Evolutionary conservation across 2,797 vertebrate species (phyloP).

Genomic region (Triplophysa yarkandensis): DNA sequence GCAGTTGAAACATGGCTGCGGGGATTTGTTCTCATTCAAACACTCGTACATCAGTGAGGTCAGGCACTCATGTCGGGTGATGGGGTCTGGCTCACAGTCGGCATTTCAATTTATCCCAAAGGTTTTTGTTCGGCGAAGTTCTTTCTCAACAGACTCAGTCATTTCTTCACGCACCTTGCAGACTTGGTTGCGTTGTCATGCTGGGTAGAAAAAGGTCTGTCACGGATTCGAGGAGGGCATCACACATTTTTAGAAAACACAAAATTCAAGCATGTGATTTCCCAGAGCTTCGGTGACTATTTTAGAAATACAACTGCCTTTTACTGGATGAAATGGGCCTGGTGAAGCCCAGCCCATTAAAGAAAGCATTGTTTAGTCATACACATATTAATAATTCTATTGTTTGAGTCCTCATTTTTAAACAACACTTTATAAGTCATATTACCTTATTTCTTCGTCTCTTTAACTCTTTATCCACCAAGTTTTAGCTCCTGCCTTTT

Average conservation of each 20-base stretch:
- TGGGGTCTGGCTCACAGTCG: neutral
- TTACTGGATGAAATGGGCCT: neutral
- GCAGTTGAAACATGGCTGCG: neutral
- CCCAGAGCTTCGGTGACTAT: neutral
- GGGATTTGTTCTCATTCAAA: constrained; percentile 1
- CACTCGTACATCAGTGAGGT: neutral
- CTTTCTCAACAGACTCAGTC: neutral
- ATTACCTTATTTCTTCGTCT: too few relatives aligned
- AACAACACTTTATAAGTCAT: too few relatives aligned
- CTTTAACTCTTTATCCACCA: too few relatives aligned
- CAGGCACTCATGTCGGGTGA: neutral
- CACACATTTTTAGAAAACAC: neutral
- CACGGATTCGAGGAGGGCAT: too few relatives aligned
- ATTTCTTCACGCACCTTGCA: neutral
- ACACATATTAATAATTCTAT: too few relatives aligned
- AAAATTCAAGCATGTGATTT: too few relatives aligned
- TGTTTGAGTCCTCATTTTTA: too few relatives aligned
- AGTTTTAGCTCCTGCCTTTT: too few relatives aligned
- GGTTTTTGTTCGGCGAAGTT: neutral
- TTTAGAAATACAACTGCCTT: neutral
- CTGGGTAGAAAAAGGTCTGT: too few relatives aligned
- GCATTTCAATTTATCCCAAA: neutral
- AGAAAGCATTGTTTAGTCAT: too few relatives aligned
- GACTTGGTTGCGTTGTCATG: neutral
- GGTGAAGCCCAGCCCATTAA: neutral